Evolutionary conservation across 1,140 invertebrate genomes (phyloP).

Genomic region (Rhopalosiphum maidis): DNA sequence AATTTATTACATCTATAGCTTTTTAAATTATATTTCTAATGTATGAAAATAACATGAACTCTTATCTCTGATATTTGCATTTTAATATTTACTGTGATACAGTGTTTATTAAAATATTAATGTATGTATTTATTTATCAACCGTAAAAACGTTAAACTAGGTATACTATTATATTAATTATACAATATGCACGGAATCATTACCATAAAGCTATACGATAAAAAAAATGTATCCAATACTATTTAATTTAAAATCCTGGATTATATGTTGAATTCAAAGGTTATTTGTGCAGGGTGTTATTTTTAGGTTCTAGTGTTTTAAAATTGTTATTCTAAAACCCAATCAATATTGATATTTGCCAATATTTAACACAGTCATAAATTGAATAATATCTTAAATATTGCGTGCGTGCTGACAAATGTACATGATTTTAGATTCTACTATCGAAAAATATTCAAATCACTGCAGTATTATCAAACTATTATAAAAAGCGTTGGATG

Average conservation of each 20-base stretch:
- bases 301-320: too few relatives aligned
- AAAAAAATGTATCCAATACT: too few relatives aligned
- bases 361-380: not conserved
- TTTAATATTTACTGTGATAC: too few relatives aligned
- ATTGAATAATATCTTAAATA: not conserved
- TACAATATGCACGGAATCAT: too few relatives aligned
- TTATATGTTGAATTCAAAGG: not conserved
- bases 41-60: not conserved
- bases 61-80: not conserved
- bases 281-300: not conserved
- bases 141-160: too few relatives aligned
- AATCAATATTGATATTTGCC: not conserved
- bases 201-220: too few relatives aligned
- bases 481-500: not conserved
- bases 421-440: not conserved
- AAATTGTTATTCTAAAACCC: not conserved
- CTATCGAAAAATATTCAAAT: not conserved
- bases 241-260: not conserved
- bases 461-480: not conserved
- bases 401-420: not conserved
- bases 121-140: too few relatives aligned
- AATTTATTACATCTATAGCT: not conserved
- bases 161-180: too few relatives aligned
- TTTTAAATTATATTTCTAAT: not conserved
- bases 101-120: too few relatives aligned